Conservation (phyloP, 1,140 invertebrate genomes). For the Hetaerina americana region DNA sequence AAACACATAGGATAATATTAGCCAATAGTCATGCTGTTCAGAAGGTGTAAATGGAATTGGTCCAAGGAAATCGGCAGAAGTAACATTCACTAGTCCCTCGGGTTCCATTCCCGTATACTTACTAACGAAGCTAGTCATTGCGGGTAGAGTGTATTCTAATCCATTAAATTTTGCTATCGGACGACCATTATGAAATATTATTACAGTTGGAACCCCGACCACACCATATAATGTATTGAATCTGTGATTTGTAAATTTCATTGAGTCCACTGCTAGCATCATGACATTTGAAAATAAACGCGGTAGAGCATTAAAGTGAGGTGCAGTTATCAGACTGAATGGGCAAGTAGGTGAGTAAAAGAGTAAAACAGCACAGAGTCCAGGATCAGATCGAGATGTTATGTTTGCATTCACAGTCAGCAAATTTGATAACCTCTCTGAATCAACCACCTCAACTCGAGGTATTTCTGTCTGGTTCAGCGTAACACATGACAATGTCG, state of each 20-base stretch:
- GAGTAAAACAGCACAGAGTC: slow-evolving; percentile 65
- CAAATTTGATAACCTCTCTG: background rate
- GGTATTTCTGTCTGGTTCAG: background rate
- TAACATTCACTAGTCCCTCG: slow-evolving; percentile 48
- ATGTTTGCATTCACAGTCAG: slow-evolving; percentile 23
- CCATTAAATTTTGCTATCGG: slow-evolving; percentile 77
- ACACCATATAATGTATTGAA: slow-evolving; percentile 89
- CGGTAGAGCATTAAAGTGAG: slow-evolving; percentile 78
- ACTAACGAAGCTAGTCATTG: slow-evolving; percentile 68
- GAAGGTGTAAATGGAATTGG: slow-evolving; percentile 59
- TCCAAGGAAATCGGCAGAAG: slow-evolving; percentile 62
- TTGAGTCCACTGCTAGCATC: slow-evolving; percentile 80
- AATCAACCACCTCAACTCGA: background rate
- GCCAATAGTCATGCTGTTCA: slow-evolving; percentile 64
- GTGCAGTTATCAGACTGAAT: slow-evolving; percentile 78
- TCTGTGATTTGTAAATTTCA: slow-evolving; percentile 45
- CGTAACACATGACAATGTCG: background rate
- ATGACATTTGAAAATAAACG: slow-evolving; percentile 73
- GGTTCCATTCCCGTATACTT: slow-evolving; percentile 59
- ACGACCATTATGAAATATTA: slow-evolving; percentile 86
- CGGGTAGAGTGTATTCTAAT: slow-evolving; percentile 63
- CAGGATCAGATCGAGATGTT: slow-evolving; percentile 34
- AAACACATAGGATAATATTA: slow-evolving; percentile 75
- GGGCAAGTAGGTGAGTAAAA: slow-evolving; percentile 85
- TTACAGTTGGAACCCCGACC: slow-evolving; percentile 80